These are phyloP conservation scores for Metridium senile DNA, from an alignment of 92 coral and sea anemone species.

Conservation along the genomic window DNA sequence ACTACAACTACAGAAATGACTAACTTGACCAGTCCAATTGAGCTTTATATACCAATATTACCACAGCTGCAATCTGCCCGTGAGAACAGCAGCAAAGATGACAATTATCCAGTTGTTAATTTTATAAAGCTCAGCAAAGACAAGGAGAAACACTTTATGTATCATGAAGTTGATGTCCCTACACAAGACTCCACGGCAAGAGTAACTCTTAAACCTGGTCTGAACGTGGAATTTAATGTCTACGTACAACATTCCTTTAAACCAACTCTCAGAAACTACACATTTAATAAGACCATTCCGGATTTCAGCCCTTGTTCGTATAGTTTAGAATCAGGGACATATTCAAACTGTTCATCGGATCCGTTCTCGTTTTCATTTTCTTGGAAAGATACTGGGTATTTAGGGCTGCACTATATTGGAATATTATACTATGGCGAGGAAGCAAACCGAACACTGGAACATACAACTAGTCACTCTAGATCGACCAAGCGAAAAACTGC, in stretches of 20 bases:
- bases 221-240: conserved; percentile 30
- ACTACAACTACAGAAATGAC: conserved; percentile 14
- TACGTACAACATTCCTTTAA: conserved; percentile 34
- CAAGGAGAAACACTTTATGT: conserved; percentile 13
- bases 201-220: conserved; percentile 24
- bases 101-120: not conserved
- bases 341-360: conserved; percentile 38
- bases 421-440: conserved; percentile 36
- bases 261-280: conserved; percentile 38
- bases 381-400: conserved; percentile 39
- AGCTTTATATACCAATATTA: conserved; percentile 43
- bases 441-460: not conserved
- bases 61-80: not conserved
- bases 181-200: conserved; percentile 21
- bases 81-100: not conserved
- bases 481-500: not conserved
- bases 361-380: conserved; percentile 51
- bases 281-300: conserved; percentile 40
- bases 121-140: conserved; percentile 27
- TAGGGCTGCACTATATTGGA: conserved; percentile 68
- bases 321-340: not conserved
- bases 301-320: conserved; percentile 38
- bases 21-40: conserved; percentile 42
- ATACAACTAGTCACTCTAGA: not conserved
- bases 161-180: conserved; percentile 46